Percentiles rank a stretch among this genome's conserved stretches.
These are phyloP conservation scores for Heliocidaris erythrogramma DNA, from an alignment of 35 echinoderm and acorn worm species.

Conservation along the genomic window DNA sequence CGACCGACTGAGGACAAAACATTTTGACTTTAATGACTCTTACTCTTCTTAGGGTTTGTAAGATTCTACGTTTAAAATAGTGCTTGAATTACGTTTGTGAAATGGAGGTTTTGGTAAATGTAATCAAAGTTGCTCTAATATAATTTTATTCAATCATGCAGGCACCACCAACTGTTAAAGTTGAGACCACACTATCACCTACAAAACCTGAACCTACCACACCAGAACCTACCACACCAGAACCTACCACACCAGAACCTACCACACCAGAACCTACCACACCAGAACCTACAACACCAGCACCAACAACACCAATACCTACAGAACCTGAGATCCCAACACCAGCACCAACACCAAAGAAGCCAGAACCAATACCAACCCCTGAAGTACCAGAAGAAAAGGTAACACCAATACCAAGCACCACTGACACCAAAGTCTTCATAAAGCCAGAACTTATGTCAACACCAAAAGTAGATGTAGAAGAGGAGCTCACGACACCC, in stretches of 20 bases:
- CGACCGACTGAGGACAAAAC: too few species aligned
- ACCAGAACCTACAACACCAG: neutral
- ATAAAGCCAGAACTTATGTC: neutral
- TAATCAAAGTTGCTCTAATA: neutral
- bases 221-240: neutral
- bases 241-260: neutral
- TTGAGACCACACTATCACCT: neutral
- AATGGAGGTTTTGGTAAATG: neutral
- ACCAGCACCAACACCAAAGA: conserved; percentile 24
- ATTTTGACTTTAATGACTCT: too few species aligned
- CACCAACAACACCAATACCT: neutral
- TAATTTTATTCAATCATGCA: neutral
- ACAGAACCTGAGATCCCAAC: neutral
- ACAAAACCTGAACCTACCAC: neutral
- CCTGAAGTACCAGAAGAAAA: neutral
- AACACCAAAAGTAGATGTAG: neutral
- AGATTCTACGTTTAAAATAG: too few species aligned
- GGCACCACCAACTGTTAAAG: neutral
- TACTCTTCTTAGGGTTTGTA: too few species aligned
- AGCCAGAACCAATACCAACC: neutral
- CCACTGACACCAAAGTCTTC: neutral
- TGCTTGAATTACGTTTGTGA: neutral
- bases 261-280: neutral
- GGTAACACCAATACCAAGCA: neutral
- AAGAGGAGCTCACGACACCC: neutral